Conservation (phyloP, 2,113 vertebrate species). For the Melanerpes aurifrons region DNA sequence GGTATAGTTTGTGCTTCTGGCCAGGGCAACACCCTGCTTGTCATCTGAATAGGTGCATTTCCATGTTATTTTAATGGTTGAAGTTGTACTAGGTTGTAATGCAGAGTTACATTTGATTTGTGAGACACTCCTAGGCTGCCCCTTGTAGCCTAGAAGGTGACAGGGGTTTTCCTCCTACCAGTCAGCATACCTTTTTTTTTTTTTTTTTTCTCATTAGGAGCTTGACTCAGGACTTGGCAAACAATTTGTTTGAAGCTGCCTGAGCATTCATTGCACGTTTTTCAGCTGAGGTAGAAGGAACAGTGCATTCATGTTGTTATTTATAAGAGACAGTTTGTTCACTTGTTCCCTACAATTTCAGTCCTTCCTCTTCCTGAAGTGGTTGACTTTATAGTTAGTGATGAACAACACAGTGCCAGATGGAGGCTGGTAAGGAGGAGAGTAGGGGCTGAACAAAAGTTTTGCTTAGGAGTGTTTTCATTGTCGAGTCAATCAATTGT, state of each 20-base stretch:
- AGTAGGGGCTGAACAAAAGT: not conserved
- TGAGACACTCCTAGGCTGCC: accelerated
- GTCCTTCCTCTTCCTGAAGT: not conserved
- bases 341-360: not conserved
- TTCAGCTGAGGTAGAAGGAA: not conserved
- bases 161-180: not conserved
- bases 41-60: not conserved
- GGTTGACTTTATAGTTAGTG: not conserved
- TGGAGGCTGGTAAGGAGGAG: not conserved
- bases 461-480: not conserved
- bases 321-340: not conserved
- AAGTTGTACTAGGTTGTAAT: not conserved
- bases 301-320: not conserved
- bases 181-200: too few species aligned
- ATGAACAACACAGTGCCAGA: not conserved
- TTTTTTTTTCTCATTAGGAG: not conserved
- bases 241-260: not conserved
- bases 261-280: accelerated
- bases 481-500: not conserved
- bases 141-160: not conserved
- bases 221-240: not conserved
- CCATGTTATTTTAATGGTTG: not conserved
- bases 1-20: accelerated
- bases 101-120: accelerated
- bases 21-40: not conserved